Percentiles rank a stretch among this genome's conserved stretches.
These are phyloP conservation scores for Ectobius pallidus DNA, from an alignment of 2,888 invertebrate species.

Conservation along the genomic window DNA sequence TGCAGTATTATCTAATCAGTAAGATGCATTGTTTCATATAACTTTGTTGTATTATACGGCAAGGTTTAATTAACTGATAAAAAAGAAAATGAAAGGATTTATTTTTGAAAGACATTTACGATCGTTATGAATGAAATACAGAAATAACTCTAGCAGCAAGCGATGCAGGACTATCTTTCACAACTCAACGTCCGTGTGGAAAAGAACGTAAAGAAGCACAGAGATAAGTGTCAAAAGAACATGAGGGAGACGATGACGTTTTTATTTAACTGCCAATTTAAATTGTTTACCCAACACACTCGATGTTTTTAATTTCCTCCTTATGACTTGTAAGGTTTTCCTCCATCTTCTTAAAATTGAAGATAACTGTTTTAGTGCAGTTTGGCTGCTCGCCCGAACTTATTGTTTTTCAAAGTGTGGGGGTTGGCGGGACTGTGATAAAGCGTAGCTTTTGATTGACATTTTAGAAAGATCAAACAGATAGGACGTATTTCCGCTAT, in stretches of 20 bases:
- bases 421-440: neutral
- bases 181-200: too few relatives aligned
- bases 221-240: too few relatives aligned
- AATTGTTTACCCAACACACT: constrained; percentile 5
- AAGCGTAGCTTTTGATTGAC: constrained; percentile 20
- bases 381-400: constrained; percentile 11
- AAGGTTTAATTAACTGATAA: constrained; percentile 11
- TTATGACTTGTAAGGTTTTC: constrained; percentile 18
- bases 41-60: too few relatives aligned
- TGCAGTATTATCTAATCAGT: too few relatives aligned
- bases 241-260: neutral
- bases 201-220: too few relatives aligned
- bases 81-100: neutral
- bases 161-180: too few relatives aligned
- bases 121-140: neutral
- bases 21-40: too few relatives aligned
- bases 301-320: constrained; percentile 38
- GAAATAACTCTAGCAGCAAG: too few relatives aligned
- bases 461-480: constrained; percentile 7
- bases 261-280: constrained; percentile 30
- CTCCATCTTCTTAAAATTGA: constrained; percentile 21
- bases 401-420: constrained; percentile 34
- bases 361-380: constrained; percentile 33
- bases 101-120: neutral
- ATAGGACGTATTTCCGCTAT: constrained; percentile 25